phyloP scores from a whole-genome alignment of 1,140 invertebrate genomes.

The Lepidurus arcticus region DNA sequence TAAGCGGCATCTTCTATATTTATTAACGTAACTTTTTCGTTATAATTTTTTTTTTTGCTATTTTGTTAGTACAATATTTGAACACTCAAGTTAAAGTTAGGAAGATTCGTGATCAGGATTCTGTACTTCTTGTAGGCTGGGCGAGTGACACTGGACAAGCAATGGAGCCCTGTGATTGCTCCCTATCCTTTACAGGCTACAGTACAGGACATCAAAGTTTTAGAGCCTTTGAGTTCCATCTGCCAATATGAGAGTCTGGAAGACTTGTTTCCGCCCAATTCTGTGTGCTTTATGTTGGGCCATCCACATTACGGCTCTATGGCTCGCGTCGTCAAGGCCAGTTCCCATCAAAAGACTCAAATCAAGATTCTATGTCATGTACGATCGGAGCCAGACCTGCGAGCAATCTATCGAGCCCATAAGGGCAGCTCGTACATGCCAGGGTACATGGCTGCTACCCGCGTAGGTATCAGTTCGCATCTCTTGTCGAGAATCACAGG shows the following conservation, averaged over 20 bases:
- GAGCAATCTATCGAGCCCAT: conserved; percentile 32
- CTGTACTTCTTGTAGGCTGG: not conserved
- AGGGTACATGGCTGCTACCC: conserved; percentile 47
- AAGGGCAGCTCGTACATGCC: conserved; percentile 41
- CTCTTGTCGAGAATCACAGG: conserved; percentile 79
- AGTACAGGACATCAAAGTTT: conserved; percentile 55
- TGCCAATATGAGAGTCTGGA: conserved; percentile 52
- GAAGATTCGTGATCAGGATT: not conserved
- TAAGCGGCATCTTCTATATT: no score
- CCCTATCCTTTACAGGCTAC: conserved; percentile 64
- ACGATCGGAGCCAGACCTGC: conserved; percentile 49
- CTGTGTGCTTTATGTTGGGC: conserved; percentile 67
- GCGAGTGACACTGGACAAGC: conserved; percentile 35
- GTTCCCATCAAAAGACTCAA: conserved; percentile 45
- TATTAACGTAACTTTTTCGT: not conserved
- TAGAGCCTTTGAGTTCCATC: conserved; percentile 34
- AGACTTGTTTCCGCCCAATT: conserved; percentile 64
- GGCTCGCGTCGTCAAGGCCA: conserved; percentile 40
- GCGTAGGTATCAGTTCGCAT: conserved; percentile 58
- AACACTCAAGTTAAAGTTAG: not conserved
- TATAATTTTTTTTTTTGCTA: not conserved
- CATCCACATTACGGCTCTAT: conserved; percentile 68
- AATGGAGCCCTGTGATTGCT: conserved; percentile 54
- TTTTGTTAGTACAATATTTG: no score
- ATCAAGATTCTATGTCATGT: conserved; percentile 52